phyloP scores from a whole-genome alignment of 2,797 vertebrate genomes.

The Heterohyrax brucei region DNA sequence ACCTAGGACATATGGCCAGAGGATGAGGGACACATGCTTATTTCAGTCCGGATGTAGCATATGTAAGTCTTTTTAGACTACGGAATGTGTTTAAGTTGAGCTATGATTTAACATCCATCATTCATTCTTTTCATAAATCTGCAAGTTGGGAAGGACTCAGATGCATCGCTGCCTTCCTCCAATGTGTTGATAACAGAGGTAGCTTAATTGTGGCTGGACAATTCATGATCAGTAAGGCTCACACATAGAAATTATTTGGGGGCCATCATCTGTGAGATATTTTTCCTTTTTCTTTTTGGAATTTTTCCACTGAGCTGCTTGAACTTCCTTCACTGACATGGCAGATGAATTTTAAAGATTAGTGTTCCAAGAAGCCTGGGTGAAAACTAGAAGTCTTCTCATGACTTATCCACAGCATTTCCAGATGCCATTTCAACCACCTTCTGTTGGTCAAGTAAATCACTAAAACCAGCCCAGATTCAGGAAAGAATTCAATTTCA shows the following conservation, averaged over 20 bases:
- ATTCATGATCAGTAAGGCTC: background rate
- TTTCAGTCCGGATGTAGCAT: background rate
- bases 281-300: background rate
- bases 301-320: background rate
- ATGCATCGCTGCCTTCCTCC: background rate
- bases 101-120: background rate
- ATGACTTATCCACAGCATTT: background rate
- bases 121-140: background rate
- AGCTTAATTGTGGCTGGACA: background rate
- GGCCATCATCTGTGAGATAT: background rate
- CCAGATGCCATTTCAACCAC: background rate
- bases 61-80: background rate
- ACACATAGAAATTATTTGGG: background rate
- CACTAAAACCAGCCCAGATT: background rate
- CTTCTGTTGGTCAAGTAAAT: background rate
- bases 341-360: background rate
- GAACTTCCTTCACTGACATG: background rate
- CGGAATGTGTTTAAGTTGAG: background rate
- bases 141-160: background rate
- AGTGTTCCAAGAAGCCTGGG: background rate
- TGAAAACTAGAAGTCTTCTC: background rate
- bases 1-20: accelerated
- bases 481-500: background rate
- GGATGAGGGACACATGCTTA: background rate
- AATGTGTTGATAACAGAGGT: background rate